Percentiles rank a stretch among this genome's conserved stretches.
Conservation (phyloP, 1,140 invertebrate genomes). For the Drosophila punjabiensis region DNA sequence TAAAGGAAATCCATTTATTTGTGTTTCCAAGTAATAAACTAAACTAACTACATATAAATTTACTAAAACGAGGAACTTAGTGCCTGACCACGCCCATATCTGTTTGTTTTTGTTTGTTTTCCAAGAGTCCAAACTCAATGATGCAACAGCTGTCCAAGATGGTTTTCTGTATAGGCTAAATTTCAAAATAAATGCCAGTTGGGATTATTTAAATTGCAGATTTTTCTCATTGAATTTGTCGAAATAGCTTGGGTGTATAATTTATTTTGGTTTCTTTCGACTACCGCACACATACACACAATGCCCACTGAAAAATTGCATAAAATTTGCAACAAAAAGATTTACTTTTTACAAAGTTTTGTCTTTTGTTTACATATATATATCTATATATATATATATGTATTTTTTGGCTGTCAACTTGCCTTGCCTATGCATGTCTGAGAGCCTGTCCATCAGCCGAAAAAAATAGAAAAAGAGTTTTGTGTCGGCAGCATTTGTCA, state of each 20-base stretch:
- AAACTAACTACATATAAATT: neutral
- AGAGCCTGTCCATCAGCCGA: conserved; percentile 53
- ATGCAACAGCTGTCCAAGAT: conserved; percentile 72
- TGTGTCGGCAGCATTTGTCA: conserved; percentile 78
- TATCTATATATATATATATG: neutral
- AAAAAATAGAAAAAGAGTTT: conserved; percentile 41
- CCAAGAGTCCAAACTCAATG: conserved; percentile 26
- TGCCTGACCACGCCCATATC: conserved; percentile 16
- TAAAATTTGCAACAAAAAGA: conserved; percentile 68
- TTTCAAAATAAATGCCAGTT: conserved; percentile 79
- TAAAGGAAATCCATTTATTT: neutral
- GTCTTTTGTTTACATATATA: conserved; percentile 18
- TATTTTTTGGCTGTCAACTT: conserved; percentile 61
- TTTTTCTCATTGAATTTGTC: conserved; percentile 79
- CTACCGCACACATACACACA: conserved; percentile 27
- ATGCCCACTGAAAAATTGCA: conserved; percentile 65
- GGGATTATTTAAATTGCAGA: conserved; percentile 81
- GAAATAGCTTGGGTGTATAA: conserved; percentile 72
- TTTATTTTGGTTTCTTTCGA: conserved; percentile 57
- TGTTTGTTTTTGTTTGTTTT: neutral
- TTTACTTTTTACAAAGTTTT: conserved; percentile 23
- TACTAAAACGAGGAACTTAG: neutral
- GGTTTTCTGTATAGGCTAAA: conserved; percentile 53
- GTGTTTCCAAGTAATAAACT: neutral
- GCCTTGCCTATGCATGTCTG: conserved; percentile 66